These are phyloP conservation scores for Acanthopagrus latus DNA, from an alignment of 2,797 vertebrate genomes.

Conservation along the genomic window DNA sequence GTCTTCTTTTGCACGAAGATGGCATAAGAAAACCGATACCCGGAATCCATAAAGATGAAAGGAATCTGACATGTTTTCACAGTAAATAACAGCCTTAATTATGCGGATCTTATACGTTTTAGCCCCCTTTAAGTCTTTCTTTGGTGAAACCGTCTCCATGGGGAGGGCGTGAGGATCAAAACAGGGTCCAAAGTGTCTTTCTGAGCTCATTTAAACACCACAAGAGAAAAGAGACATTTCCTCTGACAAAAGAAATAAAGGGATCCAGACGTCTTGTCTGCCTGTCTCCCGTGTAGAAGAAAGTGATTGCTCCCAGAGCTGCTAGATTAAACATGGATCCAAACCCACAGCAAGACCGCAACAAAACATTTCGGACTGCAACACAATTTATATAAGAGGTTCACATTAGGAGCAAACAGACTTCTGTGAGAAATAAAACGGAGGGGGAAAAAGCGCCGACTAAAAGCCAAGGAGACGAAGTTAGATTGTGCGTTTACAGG, in stretches of 20 bases:
- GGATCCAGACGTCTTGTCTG: slow-evolving; percentile 77
- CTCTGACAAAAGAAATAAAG: slow-evolving; percentile 80
- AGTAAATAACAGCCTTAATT: not conserved
- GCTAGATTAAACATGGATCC: slow-evolving; percentile 84
- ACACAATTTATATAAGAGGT: slow-evolving; percentile 79
- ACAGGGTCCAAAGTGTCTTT: slow-evolving; percentile 51
- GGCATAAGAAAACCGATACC: not conserved
- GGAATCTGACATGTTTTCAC: slow-evolving; percentile 9
- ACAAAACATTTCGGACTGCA: slow-evolving; percentile 82
- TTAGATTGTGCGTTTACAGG: slow-evolving; percentile 38
- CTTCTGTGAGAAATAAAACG: slow-evolving; percentile 68
- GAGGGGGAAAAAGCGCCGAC: slow-evolving; percentile 57
- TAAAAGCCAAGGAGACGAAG: slow-evolving; percentile 23
- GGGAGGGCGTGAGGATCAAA: slow-evolving; percentile 31
- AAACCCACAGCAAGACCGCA: slow-evolving; percentile 82
- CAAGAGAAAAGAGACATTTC: slow-evolving; percentile 80
- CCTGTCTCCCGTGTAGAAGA: slow-evolving; percentile 71
- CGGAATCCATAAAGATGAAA: not conserved
- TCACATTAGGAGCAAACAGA: slow-evolving; percentile 72
- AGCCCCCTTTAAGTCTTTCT: slow-evolving; percentile 26
- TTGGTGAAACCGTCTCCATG: slow-evolving; percentile 12
- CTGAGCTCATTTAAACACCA: slow-evolving; percentile 57
- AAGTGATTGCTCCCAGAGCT: slow-evolving; percentile 86
- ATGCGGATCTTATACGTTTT: slow-evolving; percentile 12
- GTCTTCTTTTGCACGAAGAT: slow-evolving; percentile 1